Base-by-base conservation (phyloP, 2,797 vertebrate genomes). In the Choloepus didactylus region DNA sequence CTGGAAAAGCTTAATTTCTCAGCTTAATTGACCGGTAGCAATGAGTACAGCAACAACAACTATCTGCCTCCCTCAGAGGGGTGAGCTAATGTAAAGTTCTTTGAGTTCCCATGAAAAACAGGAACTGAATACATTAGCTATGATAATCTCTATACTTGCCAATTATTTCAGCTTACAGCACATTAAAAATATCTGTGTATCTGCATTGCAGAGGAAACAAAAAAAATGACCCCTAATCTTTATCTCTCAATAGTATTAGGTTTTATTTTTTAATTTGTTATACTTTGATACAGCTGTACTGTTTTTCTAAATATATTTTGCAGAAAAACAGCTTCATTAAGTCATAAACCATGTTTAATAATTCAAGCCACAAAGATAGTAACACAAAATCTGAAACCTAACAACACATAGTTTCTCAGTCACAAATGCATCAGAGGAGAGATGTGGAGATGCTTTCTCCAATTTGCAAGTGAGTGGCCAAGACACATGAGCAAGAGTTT, bases 341-440 rank as follows among this genome's bases (percentile, higher is more conserved):
- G 27, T 67, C 75, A 96, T 93, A 89, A 93, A 88, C 82, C 35
- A 86, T 83, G 7, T 81, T 93, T 77, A 96, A 88, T 87, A 95
- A 94, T 67, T 83, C 19, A 95, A 86, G 46, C 21, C 46, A 89
- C 64, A 89, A 96, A 94, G 41, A 93, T 0, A 95, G 16, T 21
- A 90, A 88, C 51, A 94, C 10, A 88, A 95, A 94, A 77, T 70
- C 6, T 94, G 54, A 85, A 93, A 66, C 41, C 12, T 83, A 64
- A 51, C 21, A 80, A 62, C 7, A 66, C 41, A 54, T 0, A 72
- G 3, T 62, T 92, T 91, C 4, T 51, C 18, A 46, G 72, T 72
- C 87, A 66, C 31, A 89, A 76, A 84, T 9, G 19, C n/a, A 44
- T 72, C 35, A 41, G 29, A n/a, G 21, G n/a, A 92, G 44, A 92